These are phyloP conservation scores for Papilio aristodemus DNA, from an alignment of 1,140 invertebrate genomes.

Conservation along the genomic window DNA sequence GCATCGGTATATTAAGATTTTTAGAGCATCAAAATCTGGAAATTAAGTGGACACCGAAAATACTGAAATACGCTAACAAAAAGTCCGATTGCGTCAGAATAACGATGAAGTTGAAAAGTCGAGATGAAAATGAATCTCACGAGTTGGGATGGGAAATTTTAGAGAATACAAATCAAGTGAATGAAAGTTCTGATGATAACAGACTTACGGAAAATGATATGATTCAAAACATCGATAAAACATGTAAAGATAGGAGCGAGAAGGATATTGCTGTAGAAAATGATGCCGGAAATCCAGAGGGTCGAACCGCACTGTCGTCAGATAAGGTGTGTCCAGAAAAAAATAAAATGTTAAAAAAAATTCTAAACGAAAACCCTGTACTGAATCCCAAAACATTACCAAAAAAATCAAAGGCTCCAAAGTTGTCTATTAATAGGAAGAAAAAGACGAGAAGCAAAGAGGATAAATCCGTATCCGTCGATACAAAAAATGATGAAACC, in stretches of 20 bases:
- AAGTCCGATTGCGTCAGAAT: slow-evolving; percentile 48
- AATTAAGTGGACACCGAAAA: slow-evolving; percentile 53
- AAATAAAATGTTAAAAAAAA: slow-evolving; percentile 40
- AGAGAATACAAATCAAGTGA: neutral
- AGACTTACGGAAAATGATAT: neutral
- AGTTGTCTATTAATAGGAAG: neutral
- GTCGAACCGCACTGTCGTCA: neutral
- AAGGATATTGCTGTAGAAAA: neutral
- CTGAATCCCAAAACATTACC: slow-evolving; percentile 68
- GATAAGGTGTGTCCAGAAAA: neutral
- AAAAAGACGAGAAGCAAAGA: slow-evolving; percentile 7
- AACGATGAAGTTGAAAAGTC: slow-evolving; percentile 44
- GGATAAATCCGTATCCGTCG: neutral
- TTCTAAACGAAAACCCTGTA: slow-evolving; percentile 66
- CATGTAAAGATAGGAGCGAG: neutral
- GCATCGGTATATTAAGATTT: slow-evolving; percentile 60
- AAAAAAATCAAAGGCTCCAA: slow-evolving; percentile 44
- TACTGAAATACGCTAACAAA: slow-evolving; percentile 18
- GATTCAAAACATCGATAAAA: neutral
- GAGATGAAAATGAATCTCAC: slow-evolving; percentile 35
- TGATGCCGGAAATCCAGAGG: neutral
- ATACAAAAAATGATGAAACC: slow-evolving; percentile 27
- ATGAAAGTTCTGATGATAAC: neutral
- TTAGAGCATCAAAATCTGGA: slow-evolving; percentile 64
- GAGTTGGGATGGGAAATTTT: slow-evolving; percentile 45